A percentile compares a stretch with the other conserved stretches of the same genome.
Conservation (phyloP, 2,113 vertebrate genomes). For the Leptobrachium leishanense region DNA sequence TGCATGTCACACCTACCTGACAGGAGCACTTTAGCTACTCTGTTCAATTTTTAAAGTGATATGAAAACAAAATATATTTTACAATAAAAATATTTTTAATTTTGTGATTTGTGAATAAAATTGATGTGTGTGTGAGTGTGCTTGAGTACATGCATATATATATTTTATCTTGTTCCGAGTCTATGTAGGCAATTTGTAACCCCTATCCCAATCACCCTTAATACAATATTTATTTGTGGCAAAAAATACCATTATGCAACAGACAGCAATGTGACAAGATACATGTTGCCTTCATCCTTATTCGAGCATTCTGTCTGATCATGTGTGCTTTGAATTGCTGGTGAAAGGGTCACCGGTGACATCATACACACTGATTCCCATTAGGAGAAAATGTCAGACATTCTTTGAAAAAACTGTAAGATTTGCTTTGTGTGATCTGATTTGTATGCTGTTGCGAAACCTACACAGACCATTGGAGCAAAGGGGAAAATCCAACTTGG, state of each 20-base stretch:
- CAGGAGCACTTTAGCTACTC: too few species aligned
- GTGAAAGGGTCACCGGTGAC: conserved; percentile 43
- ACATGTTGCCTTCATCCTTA: conserved; percentile 36
- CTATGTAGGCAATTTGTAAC: conserved; percentile 1
- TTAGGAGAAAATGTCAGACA: conserved; percentile 45
- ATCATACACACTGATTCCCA: conserved; percentile 38
- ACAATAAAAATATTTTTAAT: background rate
- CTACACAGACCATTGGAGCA: conserved; percentile 37
- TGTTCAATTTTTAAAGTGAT: too few species aligned
- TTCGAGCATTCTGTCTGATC: conserved; percentile 1
- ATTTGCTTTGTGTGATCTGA: conserved; percentile 41
- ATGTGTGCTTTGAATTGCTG: conserved; percentile 7
- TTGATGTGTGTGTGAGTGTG: background rate
- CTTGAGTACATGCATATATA: too few species aligned
- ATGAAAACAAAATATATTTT: background rate
- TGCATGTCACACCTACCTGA: too few species aligned
- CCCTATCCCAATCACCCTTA: conserved; percentile 32
- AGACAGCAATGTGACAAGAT: conserved; percentile 4
- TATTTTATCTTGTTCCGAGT: too few species aligned
- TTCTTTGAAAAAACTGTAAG: conserved; percentile 24
- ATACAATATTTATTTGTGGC: conserved; percentile 10
- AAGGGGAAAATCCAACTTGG: conserved; percentile 32
- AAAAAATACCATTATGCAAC: background rate
- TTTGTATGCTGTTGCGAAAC: conserved; percentile 44
- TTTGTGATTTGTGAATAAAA: too few species aligned